phyloP scores from a whole-genome alignment of 2,113 vertebrate species.

The Stegostoma tigrinum region DNA sequence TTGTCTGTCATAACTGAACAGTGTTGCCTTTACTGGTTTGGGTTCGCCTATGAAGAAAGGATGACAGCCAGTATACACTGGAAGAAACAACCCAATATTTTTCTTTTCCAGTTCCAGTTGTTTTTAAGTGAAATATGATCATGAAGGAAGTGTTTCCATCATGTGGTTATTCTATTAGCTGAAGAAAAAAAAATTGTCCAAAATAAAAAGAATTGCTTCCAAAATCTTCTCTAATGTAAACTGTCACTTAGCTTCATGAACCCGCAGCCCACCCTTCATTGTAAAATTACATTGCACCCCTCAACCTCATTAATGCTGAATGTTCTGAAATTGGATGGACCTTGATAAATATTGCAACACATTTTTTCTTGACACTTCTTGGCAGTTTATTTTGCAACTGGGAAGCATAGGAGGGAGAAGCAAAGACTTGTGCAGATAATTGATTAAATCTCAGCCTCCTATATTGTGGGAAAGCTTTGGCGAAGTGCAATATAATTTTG shows the following conservation, averaged over 20 bases:
- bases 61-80: not conserved
- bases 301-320: not conserved
- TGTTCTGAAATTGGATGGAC: not conserved
- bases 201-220: not conserved
- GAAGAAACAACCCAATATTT: not conserved
- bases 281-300: not conserved
- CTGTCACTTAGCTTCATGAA: not conserved
- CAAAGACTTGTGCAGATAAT: not conserved
- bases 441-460: not conserved
- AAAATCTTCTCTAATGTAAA: not conserved
- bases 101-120: not conserved
- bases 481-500: not conserved
- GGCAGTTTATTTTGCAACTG: not conserved
- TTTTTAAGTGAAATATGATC: not conserved
- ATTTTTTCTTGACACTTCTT: not conserved
- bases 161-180: not conserved
- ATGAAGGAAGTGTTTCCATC: not conserved
- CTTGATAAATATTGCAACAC: slow-evolving; percentile 2
- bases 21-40: not conserved
- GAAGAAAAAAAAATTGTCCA: not conserved
- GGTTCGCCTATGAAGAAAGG: not conserved
- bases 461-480: not conserved
- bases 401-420: not conserved
- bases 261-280: not conserved
- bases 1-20: not conserved